Evolutionary conservation across 2,888 invertebrate species (phyloP), one percentile per base, ranked within the genome.

Genomic region (Oxystoma pomonae): DNA sequence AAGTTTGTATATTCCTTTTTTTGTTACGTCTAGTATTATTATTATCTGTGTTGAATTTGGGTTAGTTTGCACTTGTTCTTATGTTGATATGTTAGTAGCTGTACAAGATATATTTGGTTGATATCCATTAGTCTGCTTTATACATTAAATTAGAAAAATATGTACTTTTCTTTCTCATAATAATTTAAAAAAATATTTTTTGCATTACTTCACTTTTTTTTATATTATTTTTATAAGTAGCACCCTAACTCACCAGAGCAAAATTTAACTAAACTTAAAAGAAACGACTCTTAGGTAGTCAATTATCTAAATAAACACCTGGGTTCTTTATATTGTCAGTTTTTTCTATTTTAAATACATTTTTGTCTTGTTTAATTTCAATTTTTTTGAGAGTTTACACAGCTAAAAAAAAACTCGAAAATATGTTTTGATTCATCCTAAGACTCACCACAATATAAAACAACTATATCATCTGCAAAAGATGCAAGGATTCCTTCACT

Each of bases 381-480:
- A 53, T 53, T 7, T 16, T 7, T 18, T 53, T n/a, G 16, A 3
- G 55, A 3, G 3, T 53, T 53, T 17, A 9, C 3, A 53, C 55
- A 53, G 18, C 55, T 53, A 53, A 53, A 53, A 53, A 12, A 3
- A 35, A 35, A 9, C 18, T 53, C 7, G 9, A 53, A 3, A 53
- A 53, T 53, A 53, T 3, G 5, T 16, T 53, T 17, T 18, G 16
- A 3, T 17, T 53, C 55, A 16, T 53, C 18, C 3, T n/a, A 53
- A 18, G 3, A 7, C 16, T 50, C 7, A 18, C 55, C 18, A 17
- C 5, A 35, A 18, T 53, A 53, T 7, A 53, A n/a, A 3, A 3
- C 18, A 17, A 53, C 55, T 53, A n/a, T 53, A 16, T 53, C 55
- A 53, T 53, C 55, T 17, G 55, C 55, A 53, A 16, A 53, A 7